Evolutionary conservation across 2,797 vertebrate genomes (phyloP).

Genomic region (Lemur catta): DNA sequence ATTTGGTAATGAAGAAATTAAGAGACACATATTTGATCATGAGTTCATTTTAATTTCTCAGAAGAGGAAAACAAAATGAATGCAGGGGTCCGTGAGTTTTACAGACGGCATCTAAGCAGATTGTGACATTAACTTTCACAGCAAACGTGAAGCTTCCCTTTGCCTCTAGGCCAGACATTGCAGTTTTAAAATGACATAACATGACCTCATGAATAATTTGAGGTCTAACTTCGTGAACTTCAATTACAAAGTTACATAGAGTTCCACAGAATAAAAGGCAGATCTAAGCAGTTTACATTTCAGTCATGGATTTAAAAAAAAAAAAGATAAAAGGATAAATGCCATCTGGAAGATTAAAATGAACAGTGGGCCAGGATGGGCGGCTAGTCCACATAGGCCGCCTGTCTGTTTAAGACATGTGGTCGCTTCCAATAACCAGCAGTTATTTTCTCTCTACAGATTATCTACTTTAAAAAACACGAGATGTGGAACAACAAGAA

Average conservation of each 20-base stretch:
- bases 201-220: slow-evolving; percentile 45
- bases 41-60: background rate
- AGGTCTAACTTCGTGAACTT: slow-evolving; percentile 25
- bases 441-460: background rate
- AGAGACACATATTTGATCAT: background rate
- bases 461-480: background rate
- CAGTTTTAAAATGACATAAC: slow-evolving; percentile 48
- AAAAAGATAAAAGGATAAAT: background rate
- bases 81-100: background rate
- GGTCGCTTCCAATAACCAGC: background rate
- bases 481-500: background rate
- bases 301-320: background rate
- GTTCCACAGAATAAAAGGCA: background rate
- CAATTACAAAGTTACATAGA: slow-evolving; percentile 6
- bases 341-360: background rate
- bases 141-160: slow-evolving; percentile 14
- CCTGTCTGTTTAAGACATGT: background rate
- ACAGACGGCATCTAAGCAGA: background rate
- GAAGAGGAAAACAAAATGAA: background rate
- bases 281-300: slow-evolving; percentile 4
- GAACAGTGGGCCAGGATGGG: background rate
- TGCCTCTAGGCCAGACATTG: background rate
- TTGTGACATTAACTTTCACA: background rate
- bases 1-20: background rate
- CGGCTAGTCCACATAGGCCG: too few species aligned